Percentiles rank a stretch among this genome's conserved stretches.
Conservation (phyloP, 2,797 vertebrate species). For the Orestias chungarensis region DNA sequence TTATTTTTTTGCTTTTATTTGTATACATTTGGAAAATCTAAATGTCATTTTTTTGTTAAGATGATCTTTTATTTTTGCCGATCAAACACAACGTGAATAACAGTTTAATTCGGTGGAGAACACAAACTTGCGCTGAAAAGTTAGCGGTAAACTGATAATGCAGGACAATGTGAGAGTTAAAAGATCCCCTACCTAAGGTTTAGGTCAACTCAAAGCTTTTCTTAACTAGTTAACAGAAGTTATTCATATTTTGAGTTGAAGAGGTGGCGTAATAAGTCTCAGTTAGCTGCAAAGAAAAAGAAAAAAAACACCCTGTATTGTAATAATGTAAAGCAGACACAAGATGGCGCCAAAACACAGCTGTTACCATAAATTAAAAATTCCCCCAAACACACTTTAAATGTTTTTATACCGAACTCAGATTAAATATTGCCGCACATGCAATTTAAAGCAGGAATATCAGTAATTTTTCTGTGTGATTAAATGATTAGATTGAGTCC, state of each 20-base stretch:
- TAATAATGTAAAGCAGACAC: conserved; percentile 22
- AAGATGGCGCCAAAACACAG: conserved; percentile 25
- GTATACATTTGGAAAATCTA: too few species aligned
- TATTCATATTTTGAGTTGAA: background rate
- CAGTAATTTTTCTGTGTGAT: background rate
- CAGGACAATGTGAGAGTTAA: conserved; percentile 7
- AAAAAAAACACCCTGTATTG: background rate
- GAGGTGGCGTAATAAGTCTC: background rate
- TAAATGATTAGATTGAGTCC: background rate
- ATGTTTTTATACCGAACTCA: background rate
- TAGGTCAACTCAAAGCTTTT: conserved; percentile 12
- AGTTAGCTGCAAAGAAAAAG: background rate
- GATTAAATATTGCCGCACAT: background rate
- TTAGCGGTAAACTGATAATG: background rate
- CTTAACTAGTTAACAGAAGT: background rate
- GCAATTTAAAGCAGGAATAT: background rate
- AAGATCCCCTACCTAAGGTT: conserved; percentile 26
- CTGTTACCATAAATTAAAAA: background rate
- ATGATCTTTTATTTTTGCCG: background rate
- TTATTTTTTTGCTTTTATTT: too few species aligned
- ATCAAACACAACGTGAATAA: background rate
- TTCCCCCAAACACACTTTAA: background rate
- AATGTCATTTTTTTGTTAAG: too few species aligned
- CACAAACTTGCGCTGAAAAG: background rate
- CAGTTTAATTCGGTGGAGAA: too few species aligned